phyloP scores from a whole-genome alignment of 2,113 vertebrate genomes.

The Dasyurus viverrinus region DNA sequence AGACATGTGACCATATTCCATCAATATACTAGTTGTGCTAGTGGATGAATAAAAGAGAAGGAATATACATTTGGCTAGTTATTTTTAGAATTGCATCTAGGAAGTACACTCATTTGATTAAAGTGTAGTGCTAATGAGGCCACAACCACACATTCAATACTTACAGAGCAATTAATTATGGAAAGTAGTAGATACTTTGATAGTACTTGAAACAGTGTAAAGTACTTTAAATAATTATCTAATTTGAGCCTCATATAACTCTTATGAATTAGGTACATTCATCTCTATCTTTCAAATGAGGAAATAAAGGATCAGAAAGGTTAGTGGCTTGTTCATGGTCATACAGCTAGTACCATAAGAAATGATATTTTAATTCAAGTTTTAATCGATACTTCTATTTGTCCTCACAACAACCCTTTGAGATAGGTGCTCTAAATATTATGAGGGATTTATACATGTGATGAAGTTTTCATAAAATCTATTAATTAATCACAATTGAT shows the following conservation, averaged over 20 bases:
- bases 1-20: slow-evolving; percentile 2
- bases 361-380: neutral
- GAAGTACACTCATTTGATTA: neutral
- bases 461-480: neutral
- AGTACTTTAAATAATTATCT: neutral
- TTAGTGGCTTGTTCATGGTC: neutral
- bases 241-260: neutral
- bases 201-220: neutral
- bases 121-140: neutral
- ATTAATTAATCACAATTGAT: neutral
- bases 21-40: slow-evolving; percentile 45
- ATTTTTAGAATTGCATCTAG: slow-evolving; percentile 50
- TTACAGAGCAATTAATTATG: neutral
- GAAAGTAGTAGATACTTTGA: neutral
- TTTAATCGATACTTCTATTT: neutral
- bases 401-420: neutral
- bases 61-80: slow-evolving; percentile 17
- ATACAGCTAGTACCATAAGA: neutral
- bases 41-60: slow-evolving; percentile 29
- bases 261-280: neutral
- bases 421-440: neutral
- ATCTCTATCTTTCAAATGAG: neutral
- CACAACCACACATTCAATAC: slow-evolving; percentile 21
- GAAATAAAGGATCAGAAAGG: neutral
- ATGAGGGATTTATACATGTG: neutral